Base-by-base conservation (phyloP, 2,888 invertebrate genomes). In the Lasioglossum oenotherae region DNA sequence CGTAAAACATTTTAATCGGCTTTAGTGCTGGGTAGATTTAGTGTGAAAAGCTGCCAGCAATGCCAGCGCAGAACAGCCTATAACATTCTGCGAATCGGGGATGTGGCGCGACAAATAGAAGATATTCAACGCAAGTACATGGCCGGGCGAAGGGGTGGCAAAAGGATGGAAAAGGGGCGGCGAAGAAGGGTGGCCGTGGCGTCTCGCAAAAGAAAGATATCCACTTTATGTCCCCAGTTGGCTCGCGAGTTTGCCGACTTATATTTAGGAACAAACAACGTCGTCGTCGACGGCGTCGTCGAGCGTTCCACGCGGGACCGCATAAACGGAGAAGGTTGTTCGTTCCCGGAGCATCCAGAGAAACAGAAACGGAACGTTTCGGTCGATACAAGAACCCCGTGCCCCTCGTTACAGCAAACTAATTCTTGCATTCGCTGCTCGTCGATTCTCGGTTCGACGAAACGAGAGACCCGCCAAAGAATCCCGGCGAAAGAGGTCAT, bases 251-350 rank as follows among this genome's bases (percentile, higher is more conserved):
- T 69, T 69, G 67, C 35, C 35, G 67, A 69, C 35, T 69, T 69
- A 69, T 69, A 69, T 69, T 69, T 69, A 69, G 67, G 67, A 69
- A 69, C 67, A 69, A 69, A 69, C 67, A 69, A 23, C 35, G 35
- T 69, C 67, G 67, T 74, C 74, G 27, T 2, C 31, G n/a, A 0
- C 64, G 60, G 46, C 74, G 27, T 12, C 67, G 67, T 31, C 60
- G 64, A 19, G 19, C 19, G 16, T 67, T 67, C 19, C 31, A 35
- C 19, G 19, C 31, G 35, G 67, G 35, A 67, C 67, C 67, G 35
- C 35, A 35, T 35, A 35, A 3, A 67, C 19, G 67, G 31, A 19
- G 64, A 31, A 35, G 35, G 3, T 67, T 31, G 35, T 67, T 67
- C 67, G 23, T 69, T 69, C 35, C 67, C 10, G 35, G 23, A 38